Evolutionary conservation across 1,140 invertebrate genomes (phyloP).

Genomic region (Antheraea pernyi): DNA sequence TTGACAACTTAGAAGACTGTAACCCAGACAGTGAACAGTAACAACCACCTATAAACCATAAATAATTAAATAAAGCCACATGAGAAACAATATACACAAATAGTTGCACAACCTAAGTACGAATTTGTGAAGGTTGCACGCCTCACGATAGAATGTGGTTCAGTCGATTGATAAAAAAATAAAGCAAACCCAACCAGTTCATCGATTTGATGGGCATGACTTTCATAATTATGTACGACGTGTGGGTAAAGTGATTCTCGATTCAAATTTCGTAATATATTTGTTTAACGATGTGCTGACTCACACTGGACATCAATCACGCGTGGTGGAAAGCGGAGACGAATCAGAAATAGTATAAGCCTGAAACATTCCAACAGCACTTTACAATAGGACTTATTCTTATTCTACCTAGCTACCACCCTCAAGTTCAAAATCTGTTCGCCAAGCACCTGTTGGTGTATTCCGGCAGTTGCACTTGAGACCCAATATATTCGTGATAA

Average conservation of each 20-base stretch:
- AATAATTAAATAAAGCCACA: not conserved
- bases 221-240: not conserved
- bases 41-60: not conserved
- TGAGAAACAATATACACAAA: not conserved
- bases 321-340: not conserved
- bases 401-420: no score
- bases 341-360: no score
- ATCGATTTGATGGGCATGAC: not conserved
- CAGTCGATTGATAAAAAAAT: not conserved
- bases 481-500: no score
- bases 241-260: no score
- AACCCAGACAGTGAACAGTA: no score
- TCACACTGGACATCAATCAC: not conserved
- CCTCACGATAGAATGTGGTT: slow-evolving; percentile 1
- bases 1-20: no score
- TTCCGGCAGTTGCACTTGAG: no score
- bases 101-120: not conserved
- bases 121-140: not conserved
- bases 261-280: not conserved
- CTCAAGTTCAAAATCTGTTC: no score
- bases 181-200: not conserved
- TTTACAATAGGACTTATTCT: no score
- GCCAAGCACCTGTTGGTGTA: no score
- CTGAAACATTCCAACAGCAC: no score
- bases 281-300: not conserved